Conservation (phyloP, 2,888 invertebrate genomes). For the Nemotelus pantherinus region DNA sequence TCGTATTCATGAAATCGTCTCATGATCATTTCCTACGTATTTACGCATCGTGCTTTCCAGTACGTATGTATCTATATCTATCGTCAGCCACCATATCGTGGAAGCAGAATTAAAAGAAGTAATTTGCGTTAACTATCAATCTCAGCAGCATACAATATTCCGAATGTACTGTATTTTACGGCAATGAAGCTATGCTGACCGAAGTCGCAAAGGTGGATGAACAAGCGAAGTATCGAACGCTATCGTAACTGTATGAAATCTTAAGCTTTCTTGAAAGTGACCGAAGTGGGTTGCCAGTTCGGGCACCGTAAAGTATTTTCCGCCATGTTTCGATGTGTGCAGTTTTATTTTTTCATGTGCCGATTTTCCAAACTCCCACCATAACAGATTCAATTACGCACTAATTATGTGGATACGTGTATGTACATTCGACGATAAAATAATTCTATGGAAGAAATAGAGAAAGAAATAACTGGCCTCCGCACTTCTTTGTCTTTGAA, state of each 20-base stretch:
- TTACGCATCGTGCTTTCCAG: constrained; percentile 10
- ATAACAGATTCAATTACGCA: background rate
- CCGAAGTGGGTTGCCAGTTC: background rate
- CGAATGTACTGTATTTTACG: background rate
- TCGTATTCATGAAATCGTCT: background rate
- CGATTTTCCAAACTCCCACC: constrained; percentile 31
- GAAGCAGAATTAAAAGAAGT: no score
- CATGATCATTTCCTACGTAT: constrained; percentile 7
- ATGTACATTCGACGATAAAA: background rate
- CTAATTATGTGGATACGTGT: background rate
- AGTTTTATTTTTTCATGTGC: background rate
- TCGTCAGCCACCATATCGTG: no score
- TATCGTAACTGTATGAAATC: constrained; percentile 3
- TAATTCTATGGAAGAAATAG: background rate
- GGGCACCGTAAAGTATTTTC: constrained; percentile 20
- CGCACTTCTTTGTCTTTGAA: background rate
- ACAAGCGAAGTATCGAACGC: background rate
- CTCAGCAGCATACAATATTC: background rate
- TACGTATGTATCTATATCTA: background rate
- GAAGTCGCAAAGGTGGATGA: background rate
- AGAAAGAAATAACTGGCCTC: background rate
- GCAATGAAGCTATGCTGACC: background rate
- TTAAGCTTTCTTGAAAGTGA: constrained; percentile 26
- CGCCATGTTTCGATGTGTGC: constrained; percentile 12
- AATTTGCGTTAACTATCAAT: constrained; percentile 7